phyloP scores from a whole-genome alignment of 92 coral and sea anemone species.

The Paramuricea clavata region DNA sequence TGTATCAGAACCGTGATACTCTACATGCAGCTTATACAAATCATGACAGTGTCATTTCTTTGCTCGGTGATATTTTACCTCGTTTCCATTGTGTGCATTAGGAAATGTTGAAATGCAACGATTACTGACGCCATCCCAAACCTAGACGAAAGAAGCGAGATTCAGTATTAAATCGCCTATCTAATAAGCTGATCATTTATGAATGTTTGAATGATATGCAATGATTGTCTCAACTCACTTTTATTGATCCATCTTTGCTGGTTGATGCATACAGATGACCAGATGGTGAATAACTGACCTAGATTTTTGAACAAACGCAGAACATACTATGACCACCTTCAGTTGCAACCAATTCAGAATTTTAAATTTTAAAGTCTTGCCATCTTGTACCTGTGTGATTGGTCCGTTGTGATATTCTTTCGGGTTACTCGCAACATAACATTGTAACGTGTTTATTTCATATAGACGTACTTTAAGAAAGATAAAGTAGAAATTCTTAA shows the following conservation, averaged over 20 bases:
- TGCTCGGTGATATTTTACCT: conserved; percentile 57
- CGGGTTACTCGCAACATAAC: conserved; percentile 89
- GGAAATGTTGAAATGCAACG: conserved; percentile 93
- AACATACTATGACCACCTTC: not conserved
- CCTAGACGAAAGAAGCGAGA: conserved; percentile 55
- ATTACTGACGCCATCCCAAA: conserved; percentile 99
- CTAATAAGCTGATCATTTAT: no score
- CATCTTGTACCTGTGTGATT: conserved; percentile 79
- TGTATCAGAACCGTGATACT: no score
- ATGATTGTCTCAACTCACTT: conserved; percentile 58
- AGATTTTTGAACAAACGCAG: not conserved
- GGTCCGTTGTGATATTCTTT: conserved; percentile 95
- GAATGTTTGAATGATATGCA: not conserved
- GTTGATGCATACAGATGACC: conserved; percentile 95
- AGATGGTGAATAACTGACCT: conserved; percentile 90
- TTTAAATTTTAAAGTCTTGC: not conserved
- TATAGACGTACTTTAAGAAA: conserved; percentile 87
- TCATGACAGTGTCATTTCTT: not conserved
- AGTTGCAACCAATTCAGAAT: not conserved
- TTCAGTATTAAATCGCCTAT: not conserved
- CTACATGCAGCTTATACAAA: no score
- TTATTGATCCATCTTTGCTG: conserved; percentile 94
- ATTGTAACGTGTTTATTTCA: conserved; percentile 89
- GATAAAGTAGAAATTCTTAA: not conserved
- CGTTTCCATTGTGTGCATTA: conserved; percentile 95